A percentile compares a stretch with the other conserved stretches of the same genome.
Conservation (phyloP, 2,888 invertebrate genomes). For the Amblyteles armatorius region DNA sequence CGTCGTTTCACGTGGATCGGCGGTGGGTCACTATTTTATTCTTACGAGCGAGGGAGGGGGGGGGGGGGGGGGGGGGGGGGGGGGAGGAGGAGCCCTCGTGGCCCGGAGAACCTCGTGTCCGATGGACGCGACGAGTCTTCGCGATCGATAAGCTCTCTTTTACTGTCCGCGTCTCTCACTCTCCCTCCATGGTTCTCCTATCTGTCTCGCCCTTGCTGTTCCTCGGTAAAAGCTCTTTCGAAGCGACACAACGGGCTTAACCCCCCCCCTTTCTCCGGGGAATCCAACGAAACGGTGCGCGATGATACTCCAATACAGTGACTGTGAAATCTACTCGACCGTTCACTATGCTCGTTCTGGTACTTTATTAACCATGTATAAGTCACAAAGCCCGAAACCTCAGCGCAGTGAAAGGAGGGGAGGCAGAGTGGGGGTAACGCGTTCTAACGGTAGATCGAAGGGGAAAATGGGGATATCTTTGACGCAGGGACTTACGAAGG, state of each 20-base stretch:
- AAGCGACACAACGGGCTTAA: constrained; percentile 29
- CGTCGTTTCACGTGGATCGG: constrained; percentile 19
- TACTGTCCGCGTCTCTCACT: constrained; percentile 8
- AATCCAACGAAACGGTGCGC: constrained; percentile 43
- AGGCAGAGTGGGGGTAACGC: no score
- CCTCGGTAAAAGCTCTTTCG: constrained; percentile 32
- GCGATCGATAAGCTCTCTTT: constrained; percentile 61
- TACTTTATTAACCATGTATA: constrained; percentile 23
- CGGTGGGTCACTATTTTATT: constrained; percentile 14
- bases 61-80: background rate
- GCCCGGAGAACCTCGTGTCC: constrained; percentile 29
- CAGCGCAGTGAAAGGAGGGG: background rate
- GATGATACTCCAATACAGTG: constrained; percentile 56
- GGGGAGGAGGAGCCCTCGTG: constrained; percentile 4
- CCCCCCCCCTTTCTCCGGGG: background rate
- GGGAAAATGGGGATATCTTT: background rate
- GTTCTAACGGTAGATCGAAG: background rate
- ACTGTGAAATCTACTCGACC: constrained; percentile 25
- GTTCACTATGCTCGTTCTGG: constrained; percentile 25
- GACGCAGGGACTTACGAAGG: background rate
- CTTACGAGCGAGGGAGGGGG: constrained; percentile 3
- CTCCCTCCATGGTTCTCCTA: background rate
- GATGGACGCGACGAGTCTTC: constrained; percentile 31
- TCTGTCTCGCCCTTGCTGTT: constrained; percentile 7
- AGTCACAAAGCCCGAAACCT: background rate